phyloP scores from a whole-genome alignment of 2,888 invertebrate species.

The Nipponacmea schrenckii region DNA sequence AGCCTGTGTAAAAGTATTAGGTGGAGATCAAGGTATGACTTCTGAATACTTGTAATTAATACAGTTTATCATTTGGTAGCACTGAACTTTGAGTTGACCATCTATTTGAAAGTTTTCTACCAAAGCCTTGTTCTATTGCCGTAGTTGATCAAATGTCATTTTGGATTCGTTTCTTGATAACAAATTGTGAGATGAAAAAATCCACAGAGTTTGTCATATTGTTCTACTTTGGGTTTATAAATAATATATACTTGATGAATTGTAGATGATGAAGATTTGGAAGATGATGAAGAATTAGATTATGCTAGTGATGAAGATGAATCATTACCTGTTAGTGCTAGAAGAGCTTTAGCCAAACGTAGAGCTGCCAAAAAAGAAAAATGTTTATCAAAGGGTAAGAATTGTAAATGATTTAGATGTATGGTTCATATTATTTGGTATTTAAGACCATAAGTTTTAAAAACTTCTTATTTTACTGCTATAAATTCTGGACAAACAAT shows the following conservation, averaged over 20 bases:
- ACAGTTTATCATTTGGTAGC: too few relatives aligned
- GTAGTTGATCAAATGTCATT: too few relatives aligned
- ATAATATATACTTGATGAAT: not conserved
- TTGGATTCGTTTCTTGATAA: too few relatives aligned
- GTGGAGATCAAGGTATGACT: constrained; percentile 35
- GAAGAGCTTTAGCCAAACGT: not conserved
- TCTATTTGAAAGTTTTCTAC: too few relatives aligned
- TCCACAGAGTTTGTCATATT: too few relatives aligned
- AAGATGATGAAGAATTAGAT: constrained; percentile 17
- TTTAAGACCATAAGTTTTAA: not conserved
- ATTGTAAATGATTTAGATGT: not conserved
- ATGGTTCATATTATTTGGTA: not conserved
- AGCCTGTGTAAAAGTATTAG: constrained; percentile 64
- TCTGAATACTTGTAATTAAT: too few relatives aligned
- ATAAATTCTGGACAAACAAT: too few relatives aligned
- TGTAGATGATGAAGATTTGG: constrained; percentile 19
- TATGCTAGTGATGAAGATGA: constrained; percentile 5
- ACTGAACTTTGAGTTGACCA: too few relatives aligned
- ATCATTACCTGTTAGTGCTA: constrained; percentile 5
- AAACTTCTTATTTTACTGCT: too few relatives aligned
- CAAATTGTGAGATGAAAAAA: too few relatives aligned
- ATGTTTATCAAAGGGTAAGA: constrained; percentile 22
- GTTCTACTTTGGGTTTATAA: too few relatives aligned
- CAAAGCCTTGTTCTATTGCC: too few relatives aligned
- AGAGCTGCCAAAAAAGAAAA: constrained; percentile 23